Evolutionary conservation across 2,797 vertebrate species (phyloP).

Genomic region (Enteromius anoplus): DNA sequence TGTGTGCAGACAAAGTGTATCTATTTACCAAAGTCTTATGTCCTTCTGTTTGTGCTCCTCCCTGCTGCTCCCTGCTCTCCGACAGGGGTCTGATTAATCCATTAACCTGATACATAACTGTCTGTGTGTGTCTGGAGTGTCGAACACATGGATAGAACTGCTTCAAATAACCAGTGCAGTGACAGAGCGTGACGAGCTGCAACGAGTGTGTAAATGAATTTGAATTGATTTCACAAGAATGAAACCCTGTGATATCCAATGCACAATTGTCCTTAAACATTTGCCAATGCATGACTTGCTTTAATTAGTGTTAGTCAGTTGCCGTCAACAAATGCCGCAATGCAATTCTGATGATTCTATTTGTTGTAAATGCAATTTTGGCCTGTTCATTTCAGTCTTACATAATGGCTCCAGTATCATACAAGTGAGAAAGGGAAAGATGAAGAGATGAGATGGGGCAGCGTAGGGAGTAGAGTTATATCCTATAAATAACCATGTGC

Average conservation of each 20-base stretch:
- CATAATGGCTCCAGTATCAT: slow-evolving; percentile 47
- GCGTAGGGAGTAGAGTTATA: slow-evolving; percentile 39
- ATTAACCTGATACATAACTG: slow-evolving; percentile 59
- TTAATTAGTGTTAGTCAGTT: slow-evolving; percentile 35
- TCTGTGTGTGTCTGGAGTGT: slow-evolving; percentile 28
- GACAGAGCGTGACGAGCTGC: not conserved
- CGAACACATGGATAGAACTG: slow-evolving; percentile 29
- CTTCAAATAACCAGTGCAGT: not conserved
- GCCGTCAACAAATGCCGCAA: not conserved
- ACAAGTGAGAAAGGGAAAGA: slow-evolving; percentile 36
- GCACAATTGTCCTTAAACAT: not conserved
- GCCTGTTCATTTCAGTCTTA: slow-evolving; percentile 49
- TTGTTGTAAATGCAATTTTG: slow-evolving; percentile 20
- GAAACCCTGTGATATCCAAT: slow-evolving; percentile 35
- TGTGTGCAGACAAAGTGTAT: slow-evolving; percentile 53
- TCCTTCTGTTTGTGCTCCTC: slow-evolving; percentile 56
- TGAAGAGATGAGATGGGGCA: slow-evolving; percentile 57
- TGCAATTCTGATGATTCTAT: slow-evolving; percentile 19
- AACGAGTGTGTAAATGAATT: slow-evolving; percentile 42
- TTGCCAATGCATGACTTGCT: slow-evolving; percentile 34
- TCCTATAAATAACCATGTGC: slow-evolving; percentile 27
- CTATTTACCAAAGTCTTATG: slow-evolving; percentile 55
- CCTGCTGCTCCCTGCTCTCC: slow-evolving; percentile 50
- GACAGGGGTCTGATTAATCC: slow-evolving; percentile 55
- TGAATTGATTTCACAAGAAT: slow-evolving; percentile 45